phyloP scores from a whole-genome alignment of 23 tunicate species.

The Phallusia fumigata region DNA sequence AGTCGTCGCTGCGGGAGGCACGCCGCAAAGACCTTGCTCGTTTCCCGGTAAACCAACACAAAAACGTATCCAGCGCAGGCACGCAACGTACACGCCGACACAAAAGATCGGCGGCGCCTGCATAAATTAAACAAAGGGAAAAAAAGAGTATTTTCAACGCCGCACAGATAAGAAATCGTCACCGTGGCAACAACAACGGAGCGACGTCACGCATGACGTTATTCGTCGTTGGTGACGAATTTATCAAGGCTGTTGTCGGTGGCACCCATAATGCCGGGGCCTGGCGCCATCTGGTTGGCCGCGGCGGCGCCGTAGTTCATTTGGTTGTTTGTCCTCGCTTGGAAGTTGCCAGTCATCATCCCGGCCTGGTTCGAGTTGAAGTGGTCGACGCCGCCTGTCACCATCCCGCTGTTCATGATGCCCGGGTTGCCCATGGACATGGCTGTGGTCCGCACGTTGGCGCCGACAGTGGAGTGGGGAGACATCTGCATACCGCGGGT shows the following conservation, averaged over 20 bases:
- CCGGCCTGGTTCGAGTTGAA: slow-evolving; percentile 16
- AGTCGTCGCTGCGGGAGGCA: neutral
- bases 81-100: neutral
- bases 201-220: neutral
- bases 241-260: slow-evolving; percentile 51
- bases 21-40: neutral
- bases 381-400: slow-evolving; percentile 50
- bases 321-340: slow-evolving; percentile 25
- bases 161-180: neutral
- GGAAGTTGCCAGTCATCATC: slow-evolving; percentile 25
- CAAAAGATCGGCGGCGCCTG: neutral
- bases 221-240: slow-evolving; percentile 58
- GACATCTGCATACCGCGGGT: slow-evolving; percentile 57
- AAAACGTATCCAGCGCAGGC: neutral
- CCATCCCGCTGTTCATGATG: slow-evolving; percentile 9
- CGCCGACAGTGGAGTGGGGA: slow-evolving; percentile 38
- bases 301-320: slow-evolving; percentile 23
- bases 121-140: slow-evolving; percentile 2
- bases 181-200: neutral
- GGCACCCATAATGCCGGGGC: slow-evolving; percentile 21
- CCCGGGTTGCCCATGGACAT: slow-evolving; percentile 39
- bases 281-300: slow-evolving; percentile 24
- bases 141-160: neutral
- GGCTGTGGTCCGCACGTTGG: slow-evolving; percentile 52
- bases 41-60: neutral